These are phyloP conservation scores for Styela plicata DNA, from an alignment of 23 tunicate species.

Conservation along the genomic window DNA sequence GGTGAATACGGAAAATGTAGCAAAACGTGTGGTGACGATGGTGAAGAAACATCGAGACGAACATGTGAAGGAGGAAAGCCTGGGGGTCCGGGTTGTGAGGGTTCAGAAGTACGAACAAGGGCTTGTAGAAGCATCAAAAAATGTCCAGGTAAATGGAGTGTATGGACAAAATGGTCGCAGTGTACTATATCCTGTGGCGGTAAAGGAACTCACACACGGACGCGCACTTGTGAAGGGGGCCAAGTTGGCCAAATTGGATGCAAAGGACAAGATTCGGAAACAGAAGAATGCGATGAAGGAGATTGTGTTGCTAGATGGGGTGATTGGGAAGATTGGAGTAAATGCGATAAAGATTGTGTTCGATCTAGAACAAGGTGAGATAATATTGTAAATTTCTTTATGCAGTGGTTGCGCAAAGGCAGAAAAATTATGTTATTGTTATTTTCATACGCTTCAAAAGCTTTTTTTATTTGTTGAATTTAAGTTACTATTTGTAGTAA, in stretches of 20 bases:
- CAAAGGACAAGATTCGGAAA: background rate
- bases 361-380: background rate
- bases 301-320: constrained; percentile 17
- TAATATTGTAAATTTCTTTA: background rate
- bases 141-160: constrained; percentile 19
- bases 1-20: background rate
- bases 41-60: background rate
- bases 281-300: background rate
- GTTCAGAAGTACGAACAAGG: background rate
- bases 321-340: background rate
- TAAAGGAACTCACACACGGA: constrained; percentile 1
- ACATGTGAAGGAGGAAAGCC: background rate
- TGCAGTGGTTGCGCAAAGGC: no score
- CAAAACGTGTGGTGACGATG: constrained; percentile 18
- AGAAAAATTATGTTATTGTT: no score
- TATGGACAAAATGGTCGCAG: constrained; percentile 8
- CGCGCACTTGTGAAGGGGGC: constrained; percentile 4
- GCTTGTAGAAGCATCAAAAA: background rate
- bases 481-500: no score
- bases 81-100: constrained; percentile 9
- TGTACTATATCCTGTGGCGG: constrained; percentile 15
- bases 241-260: constrained; percentile 1
- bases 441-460: no score
- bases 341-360: background rate
- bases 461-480: no score